These are phyloP conservation scores for Melinaea marsaeus DNA, from an alignment of 2,888 invertebrate species.

Conservation along the genomic window DNA sequence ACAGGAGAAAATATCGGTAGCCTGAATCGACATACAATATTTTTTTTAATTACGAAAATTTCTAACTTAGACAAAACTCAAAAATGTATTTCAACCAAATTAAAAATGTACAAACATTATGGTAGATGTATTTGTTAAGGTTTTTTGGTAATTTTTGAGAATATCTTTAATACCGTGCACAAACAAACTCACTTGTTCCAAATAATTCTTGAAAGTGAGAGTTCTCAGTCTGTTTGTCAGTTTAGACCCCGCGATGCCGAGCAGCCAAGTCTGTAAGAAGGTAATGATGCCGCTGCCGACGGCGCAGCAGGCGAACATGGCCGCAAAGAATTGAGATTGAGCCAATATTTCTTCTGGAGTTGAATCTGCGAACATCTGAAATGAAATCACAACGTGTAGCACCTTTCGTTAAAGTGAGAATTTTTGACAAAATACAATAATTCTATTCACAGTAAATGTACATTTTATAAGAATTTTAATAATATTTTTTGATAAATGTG, in stretches of 20 bases:
- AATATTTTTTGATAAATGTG: no score
- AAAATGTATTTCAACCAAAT: no score
- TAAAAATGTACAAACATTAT: no score
- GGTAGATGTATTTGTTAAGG: no score
- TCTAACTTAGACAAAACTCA: no score
- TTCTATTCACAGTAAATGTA: no score
- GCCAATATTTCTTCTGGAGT: constrained; percentile 77
- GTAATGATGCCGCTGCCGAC: constrained; percentile 80
- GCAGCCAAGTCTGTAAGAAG: constrained; percentile 83
- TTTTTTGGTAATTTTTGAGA: no score
- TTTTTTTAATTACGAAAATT: no score
- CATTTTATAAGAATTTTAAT: no score
- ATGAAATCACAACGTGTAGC: neutral
- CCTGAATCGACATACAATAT: no score
- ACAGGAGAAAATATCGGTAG: no score
- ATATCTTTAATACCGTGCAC: no score
- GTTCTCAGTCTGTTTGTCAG: constrained; percentile 81
- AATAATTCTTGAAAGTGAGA: constrained; percentile 68
- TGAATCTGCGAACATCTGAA: constrained; percentile 78
- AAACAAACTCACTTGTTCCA: constrained; percentile 70
- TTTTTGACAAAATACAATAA: neutral
- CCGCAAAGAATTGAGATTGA: constrained; percentile 79
- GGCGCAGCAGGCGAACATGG: constrained; percentile 81
- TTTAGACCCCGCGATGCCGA: constrained; percentile 84
- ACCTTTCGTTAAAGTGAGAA: neutral